Base-by-base conservation (phyloP, 2,113 vertebrate species). In the Oceanodroma tethys region DNA sequence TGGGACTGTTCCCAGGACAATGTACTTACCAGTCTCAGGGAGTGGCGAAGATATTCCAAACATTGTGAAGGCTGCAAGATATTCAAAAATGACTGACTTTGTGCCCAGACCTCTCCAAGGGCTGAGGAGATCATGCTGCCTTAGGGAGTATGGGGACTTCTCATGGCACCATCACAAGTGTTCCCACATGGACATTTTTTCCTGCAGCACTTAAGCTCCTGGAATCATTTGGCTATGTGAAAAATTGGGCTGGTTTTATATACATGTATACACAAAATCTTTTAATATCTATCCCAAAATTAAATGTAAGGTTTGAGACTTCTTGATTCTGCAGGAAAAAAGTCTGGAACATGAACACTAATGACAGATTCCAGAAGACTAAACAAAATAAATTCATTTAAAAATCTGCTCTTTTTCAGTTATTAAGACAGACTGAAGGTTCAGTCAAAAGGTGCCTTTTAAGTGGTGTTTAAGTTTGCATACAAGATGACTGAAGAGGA, bases 11-110 rank as follows among this genome's bases (percentile, higher is more conserved):
- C 16, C 40, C 56, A 60, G 43, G 45, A 53, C 53, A 45, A 53
- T 4, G 15, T 6, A 3, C 5, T 30, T 27, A 53, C 10, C 45
- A 38, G 27, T 53, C 53, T 50, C 0, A 0, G 12, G 16, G 19
- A 4, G 1, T 27, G 32, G 55, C 45, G 32, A 43, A 14, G 16
- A 7, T 52, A 43, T 32, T 68, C 36, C 38, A 70, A 68, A 70
- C 14, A 59, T 2, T 50, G 21, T 32, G 38, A 74, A 66, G 34
- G 29, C 40, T 47, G 22, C 6, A 29, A 68, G 47, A 40, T 16
- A n/a, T 60, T 23, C 2, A 38, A 75, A 53, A 47, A 60, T 30
- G 1, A 58, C 30, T 34, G 32, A 50, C 26, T 43, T 29, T n/a
- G 38, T 70, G 8, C 13, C 13, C 20, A 30, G 21, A 34, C 18